These are phyloP conservation scores for Alectura lathami DNA, from an alignment of 2,113 vertebrate genomes.

Conservation along the genomic window DNA sequence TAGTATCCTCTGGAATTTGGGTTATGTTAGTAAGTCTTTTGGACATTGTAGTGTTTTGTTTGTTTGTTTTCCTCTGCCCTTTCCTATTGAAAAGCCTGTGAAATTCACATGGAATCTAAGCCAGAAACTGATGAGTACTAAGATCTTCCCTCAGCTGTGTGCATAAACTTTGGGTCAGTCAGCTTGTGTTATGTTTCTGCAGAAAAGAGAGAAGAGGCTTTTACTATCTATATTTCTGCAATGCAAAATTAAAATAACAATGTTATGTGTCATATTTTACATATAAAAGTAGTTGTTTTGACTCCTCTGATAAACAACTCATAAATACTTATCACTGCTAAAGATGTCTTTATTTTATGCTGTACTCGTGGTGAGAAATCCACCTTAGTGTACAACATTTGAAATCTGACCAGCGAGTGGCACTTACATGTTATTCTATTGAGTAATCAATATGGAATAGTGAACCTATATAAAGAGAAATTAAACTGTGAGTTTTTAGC, in stretches of 20 bases:
- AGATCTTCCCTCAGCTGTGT: background rate
- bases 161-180: background rate
- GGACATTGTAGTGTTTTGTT: too few relatives aligned
- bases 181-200: background rate
- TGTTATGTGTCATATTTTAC: background rate
- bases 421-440: background rate
- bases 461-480: background rate
- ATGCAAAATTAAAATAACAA: background rate
- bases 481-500: background rate
- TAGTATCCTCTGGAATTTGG: background rate
- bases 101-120: background rate
- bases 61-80: accelerated
- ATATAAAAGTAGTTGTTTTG: background rate
- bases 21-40: background rate
- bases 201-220: background rate
- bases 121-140: background rate
- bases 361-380: background rate
- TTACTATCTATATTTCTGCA: background rate
- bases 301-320: background rate
- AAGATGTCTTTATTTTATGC: background rate
- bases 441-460: background rate
- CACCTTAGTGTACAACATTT: background rate
- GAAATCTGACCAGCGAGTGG: background rate
- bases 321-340: background rate
- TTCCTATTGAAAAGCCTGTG: background rate